Evolutionary conservation across 1,140 invertebrate species (phyloP), one percentile per base, ranked within the genome.

Genomic region (Hycleus phaleratus): DNA sequence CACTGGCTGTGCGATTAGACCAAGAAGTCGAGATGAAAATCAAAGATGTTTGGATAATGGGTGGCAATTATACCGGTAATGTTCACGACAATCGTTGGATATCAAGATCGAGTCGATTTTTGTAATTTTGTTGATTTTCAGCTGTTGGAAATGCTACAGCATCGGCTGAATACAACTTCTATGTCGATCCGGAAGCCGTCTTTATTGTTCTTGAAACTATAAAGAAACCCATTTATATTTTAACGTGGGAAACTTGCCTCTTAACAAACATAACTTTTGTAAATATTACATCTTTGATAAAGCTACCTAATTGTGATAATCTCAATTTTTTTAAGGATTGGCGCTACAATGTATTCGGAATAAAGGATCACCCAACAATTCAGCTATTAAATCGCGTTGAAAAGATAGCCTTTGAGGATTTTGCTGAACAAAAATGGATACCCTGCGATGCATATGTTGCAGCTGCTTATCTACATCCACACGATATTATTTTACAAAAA

Each of bases 141-240:
- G 62, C 44, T 4, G 75, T 81, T 56, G 88, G 89, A 8, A 87
- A 87, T 69, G 74, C 79, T n/a, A 81, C 81, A 18, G 65, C 78
- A 0, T 76, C 81, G 44, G 86, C 85, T 6, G 90, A 93, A 73
- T 91, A 88, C 66, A 92, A 93, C 74, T 93, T 93, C 68, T 78
- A 80, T 50, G 71, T 71, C 12, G 89, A 92, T 74, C 87, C 89
- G 0, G 88, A 92, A 75, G 86, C 88, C 26, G 88, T 85, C 0
- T 77, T 82, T 67, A 83, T 90, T 39, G 80, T 88, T 9, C 70
- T 91, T 1, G 72, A 74, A 7, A 77, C 72, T 51, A 72, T 75
- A 3, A 65, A 62, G 48, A 81, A 80, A 58, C 82, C 79, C n/a
- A 74, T 86, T 2, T 77, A 73, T 59, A 71, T 87, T 32, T 66